phyloP scores from a whole-genome alignment of 64 coral and sea anemone genomes.

The Dendrophyllia cribrosa region DNA sequence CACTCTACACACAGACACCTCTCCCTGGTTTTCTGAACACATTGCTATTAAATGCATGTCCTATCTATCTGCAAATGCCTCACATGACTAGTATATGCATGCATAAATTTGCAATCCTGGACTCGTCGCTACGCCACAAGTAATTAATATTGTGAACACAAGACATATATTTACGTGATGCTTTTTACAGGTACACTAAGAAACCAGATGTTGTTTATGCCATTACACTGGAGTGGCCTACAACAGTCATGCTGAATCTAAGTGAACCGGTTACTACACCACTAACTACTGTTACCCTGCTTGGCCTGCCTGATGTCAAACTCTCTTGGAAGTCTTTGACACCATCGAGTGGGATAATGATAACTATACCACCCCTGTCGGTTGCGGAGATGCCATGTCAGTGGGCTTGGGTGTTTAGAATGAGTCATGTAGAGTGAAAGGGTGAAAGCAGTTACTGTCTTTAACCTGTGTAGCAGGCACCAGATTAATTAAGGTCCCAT shows the following conservation, averaged over 20 bases:
- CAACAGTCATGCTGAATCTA: not conserved
- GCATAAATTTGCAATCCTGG: too few species aligned
- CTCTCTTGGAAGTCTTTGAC: slow-evolving; percentile 11
- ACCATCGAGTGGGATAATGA: not conserved
- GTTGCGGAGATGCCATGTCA: slow-evolving; percentile 10
- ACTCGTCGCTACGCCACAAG: too few species aligned
- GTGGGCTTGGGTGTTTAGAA: slow-evolving; percentile 64
- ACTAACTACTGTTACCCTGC: not conserved
- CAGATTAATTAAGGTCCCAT: too few species aligned
- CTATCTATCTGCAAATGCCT: too few species aligned
- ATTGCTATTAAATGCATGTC: too few species aligned
- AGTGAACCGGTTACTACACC: not conserved
- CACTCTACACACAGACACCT: too few species aligned
- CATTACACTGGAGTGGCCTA: slow-evolving; percentile 29
- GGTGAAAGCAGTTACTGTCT: too few species aligned
- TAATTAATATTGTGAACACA: too few species aligned
- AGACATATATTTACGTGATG: too few species aligned
- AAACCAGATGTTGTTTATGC: slow-evolving; percentile 13
- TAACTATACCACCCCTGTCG: not conserved
- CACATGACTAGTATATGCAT: too few species aligned
- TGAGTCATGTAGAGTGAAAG: not conserved
- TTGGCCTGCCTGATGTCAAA: slow-evolving; percentile 21
- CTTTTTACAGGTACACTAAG: slow-evolving; percentile 30
- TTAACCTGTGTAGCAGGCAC: too few species aligned
- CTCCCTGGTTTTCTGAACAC: too few species aligned